These are phyloP conservation scores for Proctacanthus coquilletti DNA, from an alignment of 1,140 invertebrate genomes.

Conservation along the genomic window DNA sequence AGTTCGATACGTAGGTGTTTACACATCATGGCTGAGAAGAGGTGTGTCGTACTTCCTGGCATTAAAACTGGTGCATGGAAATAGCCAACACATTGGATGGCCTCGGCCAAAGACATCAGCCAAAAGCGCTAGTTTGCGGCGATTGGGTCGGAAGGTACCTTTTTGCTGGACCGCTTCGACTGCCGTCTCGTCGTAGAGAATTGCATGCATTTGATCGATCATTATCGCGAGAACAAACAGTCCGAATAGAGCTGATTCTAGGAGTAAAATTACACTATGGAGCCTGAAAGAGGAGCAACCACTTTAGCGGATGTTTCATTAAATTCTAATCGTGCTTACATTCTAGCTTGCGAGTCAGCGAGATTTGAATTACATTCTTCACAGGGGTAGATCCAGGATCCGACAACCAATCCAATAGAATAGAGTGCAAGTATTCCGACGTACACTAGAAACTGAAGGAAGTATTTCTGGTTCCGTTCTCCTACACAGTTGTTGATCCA, in stretches of 20 bases:
- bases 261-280: constrained; percentile 66
- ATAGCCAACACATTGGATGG: constrained; percentile 45
- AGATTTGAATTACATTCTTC: constrained; percentile 49
- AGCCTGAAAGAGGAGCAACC: constrained; percentile 48
- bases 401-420: constrained; percentile 51
- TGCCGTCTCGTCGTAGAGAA: constrained; percentile 51
- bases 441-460: constrained; percentile 82
- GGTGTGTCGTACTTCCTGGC: constrained; percentile 37
- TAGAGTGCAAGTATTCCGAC: constrained; percentile 51
- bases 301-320: not conserved
- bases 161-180: constrained; percentile 63
- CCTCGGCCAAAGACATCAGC: constrained; percentile 68
- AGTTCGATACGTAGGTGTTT: too few species aligned
- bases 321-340: constrained; percentile 40
- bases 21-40: constrained; percentile 42
- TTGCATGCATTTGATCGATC: constrained; percentile 76
- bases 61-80: constrained; percentile 42
- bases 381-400: constrained; percentile 62
- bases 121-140: constrained; percentile 50
- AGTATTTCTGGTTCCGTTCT: constrained; percentile 87
- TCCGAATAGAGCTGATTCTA: constrained; percentile 75
- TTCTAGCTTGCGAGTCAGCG: constrained; percentile 52
- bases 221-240: constrained; percentile 81
- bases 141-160: constrained; percentile 45
- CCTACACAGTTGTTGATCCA: constrained; percentile 93